Percentiles rank a stretch among this genome's conserved stretches.
Conservation (phyloP, 1,140 invertebrate species). For the Holcopasites calliopsidis region DNA sequence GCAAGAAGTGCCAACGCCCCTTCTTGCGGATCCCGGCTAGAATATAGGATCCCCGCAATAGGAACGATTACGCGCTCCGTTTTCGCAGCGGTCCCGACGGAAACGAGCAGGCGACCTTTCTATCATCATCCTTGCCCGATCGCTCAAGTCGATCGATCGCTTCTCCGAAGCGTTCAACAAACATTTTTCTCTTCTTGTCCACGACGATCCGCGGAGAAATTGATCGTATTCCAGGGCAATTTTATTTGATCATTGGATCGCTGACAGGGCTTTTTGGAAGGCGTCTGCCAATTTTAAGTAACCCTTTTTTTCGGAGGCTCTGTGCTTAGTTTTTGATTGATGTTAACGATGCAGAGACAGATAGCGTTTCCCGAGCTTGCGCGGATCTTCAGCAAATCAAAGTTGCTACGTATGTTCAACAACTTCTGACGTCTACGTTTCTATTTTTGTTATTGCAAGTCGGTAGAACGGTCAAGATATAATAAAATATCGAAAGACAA, state of each 20-base stretch:
- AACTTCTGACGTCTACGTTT: no score
- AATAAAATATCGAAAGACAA: no score
- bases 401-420: no score
- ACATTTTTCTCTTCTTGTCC: not conserved
- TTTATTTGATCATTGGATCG: not conserved
- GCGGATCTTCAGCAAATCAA: no score
- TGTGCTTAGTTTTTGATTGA: no score
- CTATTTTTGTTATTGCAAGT: no score
- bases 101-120: not conserved
- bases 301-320: not conserved
- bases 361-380: not conserved
- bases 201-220: not conserved
- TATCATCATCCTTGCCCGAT: conserved; percentile 19
- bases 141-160: conserved; percentile 5
- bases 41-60: conserved; percentile 65
- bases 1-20: conserved; percentile 30
- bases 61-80: conserved; percentile 47
- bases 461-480: no score
- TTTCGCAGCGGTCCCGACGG: not conserved
- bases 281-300: not conserved
- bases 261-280: not conserved
- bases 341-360: not conserved
- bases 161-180: conserved; percentile 1
- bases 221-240: not conserved
- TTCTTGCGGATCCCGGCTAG: conserved; percentile 39